phyloP scores from a whole-genome alignment of 1,140 invertebrate species.

The Carcinoscorpius rotundicauda region DNA sequence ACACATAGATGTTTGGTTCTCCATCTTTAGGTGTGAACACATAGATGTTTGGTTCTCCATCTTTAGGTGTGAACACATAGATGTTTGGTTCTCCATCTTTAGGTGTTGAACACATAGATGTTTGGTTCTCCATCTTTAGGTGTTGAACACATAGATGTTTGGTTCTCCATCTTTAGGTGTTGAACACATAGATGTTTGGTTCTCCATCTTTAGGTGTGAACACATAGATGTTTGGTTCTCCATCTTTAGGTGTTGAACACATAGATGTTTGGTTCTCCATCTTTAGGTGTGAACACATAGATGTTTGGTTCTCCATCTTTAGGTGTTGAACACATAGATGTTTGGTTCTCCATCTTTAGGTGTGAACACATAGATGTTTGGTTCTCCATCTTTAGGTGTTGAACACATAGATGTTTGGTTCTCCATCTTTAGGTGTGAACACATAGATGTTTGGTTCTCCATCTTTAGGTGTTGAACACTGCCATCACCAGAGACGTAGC shows the following conservation, averaged over 20 bases:
- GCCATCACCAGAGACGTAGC: slow-evolving; percentile 35
- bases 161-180: slow-evolving; percentile 19
- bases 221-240: slow-evolving; percentile 4
- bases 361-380: slow-evolving; percentile 26
- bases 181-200: slow-evolving; percentile 23
- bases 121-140: slow-evolving; percentile 5
- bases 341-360: slow-evolving; percentile 5
- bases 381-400: slow-evolving; percentile 24
- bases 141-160: slow-evolving; percentile 27
- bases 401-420: slow-evolving; percentile 15
- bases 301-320: too few species aligned
- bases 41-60: too few species aligned
- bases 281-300: slow-evolving; percentile 28
- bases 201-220: slow-evolving; percentile 25
- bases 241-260: slow-evolving; percentile 27
- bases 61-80: slow-evolving; percentile 28
- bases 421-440: slow-evolving; percentile 25
- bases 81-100: too few species aligned
- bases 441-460: slow-evolving; percentile 3
- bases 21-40: slow-evolving; percentile 26
- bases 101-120: slow-evolving; percentile 29
- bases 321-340: slow-evolving; percentile 29
- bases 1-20: slow-evolving; percentile 12
- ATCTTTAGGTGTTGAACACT: slow-evolving; percentile 27
- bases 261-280: too few species aligned